Evolutionary conservation across 2,888 invertebrate genomes (phyloP), one percentile per base, ranked within the genome.

Genomic region (Tridacna crocea): DNA sequence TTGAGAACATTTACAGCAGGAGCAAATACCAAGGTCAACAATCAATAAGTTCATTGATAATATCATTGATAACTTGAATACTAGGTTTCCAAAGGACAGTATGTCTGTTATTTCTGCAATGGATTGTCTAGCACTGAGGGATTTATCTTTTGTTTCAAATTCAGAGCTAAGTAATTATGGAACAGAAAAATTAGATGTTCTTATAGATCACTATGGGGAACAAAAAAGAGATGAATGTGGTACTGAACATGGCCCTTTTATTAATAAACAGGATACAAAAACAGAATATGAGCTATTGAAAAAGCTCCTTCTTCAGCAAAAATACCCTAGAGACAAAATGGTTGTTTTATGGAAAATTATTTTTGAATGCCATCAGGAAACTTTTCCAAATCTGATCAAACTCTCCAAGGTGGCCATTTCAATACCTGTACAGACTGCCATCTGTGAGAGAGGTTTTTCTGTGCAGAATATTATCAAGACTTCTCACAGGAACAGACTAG

Each of bases 401-500:
- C 77, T 83, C 66, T 79, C 79, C 17, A 27, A 46, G 19, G 19
- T 83, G 17, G 75, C 72, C n/a, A 27, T 83, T 15, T 55, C 66
- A 60, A n/a, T 83, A 24, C 80, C 83, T 27, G 27, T 76, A 24
- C 80, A 83, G 27, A 83, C 83, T 47, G 83, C 80, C 24, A 58
- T 73, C 24, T 80, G 77, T 77, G 83, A 80, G 55, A 46, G 83
- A 24, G 80, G 83, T 1, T 80, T 83, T 55, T 77, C 77, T 0
- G 46, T 26, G 2, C 80, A 83, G 55, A 80, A 73, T 22, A 36
- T 60, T 51, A 58, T 51, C 24, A 73, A 66, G 66, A 66, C 66
- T 46, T 27, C 66, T 46, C 66, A 66, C 19, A 46, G 66, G 46
- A 66, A 66, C 11, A 66, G 66, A 46, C 26, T 66, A 27, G 27